Percentiles rank a stretch among this genome's conserved stretches.
Conservation (phyloP, 1,140 invertebrate species). For the Archegozetes longisetosus region DNA sequence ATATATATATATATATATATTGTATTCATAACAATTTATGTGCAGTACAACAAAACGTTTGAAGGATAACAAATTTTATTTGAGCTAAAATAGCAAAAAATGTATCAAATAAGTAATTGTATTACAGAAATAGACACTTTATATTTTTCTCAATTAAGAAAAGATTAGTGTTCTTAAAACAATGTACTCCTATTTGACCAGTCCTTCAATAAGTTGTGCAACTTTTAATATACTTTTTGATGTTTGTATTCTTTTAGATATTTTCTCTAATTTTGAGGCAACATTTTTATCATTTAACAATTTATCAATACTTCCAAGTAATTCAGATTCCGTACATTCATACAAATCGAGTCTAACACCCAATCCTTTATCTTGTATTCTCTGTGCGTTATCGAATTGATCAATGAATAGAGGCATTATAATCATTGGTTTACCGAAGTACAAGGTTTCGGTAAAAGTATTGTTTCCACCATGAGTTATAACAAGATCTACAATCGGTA, state of each 20-base stretch:
- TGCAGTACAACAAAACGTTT: too few species aligned
- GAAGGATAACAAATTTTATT: too few species aligned
- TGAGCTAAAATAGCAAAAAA: too few species aligned
- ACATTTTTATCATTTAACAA: conserved; percentile 11
- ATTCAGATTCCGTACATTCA: conserved; percentile 5
- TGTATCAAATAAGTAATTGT: too few species aligned
- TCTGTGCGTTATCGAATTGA: conserved; percentile 18
- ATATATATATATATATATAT: too few species aligned
- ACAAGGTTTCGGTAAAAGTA: conserved; percentile 15
- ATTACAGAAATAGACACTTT: too few species aligned
- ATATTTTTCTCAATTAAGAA: too few species aligned
- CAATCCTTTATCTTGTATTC: conserved; percentile 6
- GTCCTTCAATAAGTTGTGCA: too few species aligned
- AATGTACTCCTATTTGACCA: too few species aligned
- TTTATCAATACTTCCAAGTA: conserved; percentile 12
- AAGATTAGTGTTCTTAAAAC: too few species aligned
- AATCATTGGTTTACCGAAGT: conserved; percentile 14
- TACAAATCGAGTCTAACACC: conserved; percentile 10
- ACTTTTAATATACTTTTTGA: not conserved
- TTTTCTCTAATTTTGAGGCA: not conserved
- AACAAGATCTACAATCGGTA: conserved; percentile 20
- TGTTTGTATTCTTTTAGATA: not conserved
- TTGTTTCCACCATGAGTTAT: conserved; percentile 25
- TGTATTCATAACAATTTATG: too few species aligned
- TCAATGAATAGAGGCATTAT: conserved; percentile 16